phyloP scores from a whole-genome alignment of 2,888 invertebrate species.

The Acanthosepion esculentum region DNA sequence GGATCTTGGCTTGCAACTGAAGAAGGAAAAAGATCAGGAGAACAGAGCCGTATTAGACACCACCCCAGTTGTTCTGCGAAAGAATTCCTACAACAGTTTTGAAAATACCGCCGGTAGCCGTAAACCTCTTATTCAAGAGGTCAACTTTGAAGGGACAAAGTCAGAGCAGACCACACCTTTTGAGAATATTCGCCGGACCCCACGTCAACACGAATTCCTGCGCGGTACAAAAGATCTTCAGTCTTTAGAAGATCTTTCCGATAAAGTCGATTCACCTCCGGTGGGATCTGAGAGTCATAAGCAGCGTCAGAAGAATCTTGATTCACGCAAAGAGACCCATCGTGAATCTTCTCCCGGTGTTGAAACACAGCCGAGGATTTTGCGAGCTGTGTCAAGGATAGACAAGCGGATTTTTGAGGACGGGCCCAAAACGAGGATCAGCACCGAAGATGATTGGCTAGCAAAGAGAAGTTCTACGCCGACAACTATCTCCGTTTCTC shows the following conservation, averaged over 20 bases:
- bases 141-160: background rate
- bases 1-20: background rate
- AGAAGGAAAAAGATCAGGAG: conserved; percentile 18
- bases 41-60: background rate
- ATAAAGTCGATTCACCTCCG: background rate
- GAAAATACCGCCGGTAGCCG: background rate
- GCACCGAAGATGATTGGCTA: background rate
- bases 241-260: background rate
- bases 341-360: background rate
- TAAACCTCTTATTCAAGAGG: background rate
- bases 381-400: background rate
- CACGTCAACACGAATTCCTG: background rate
- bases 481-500: background rate
- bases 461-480: background rate
- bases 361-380: background rate
- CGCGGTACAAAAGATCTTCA: background rate
- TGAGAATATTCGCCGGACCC: background rate
- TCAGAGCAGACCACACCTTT: background rate
- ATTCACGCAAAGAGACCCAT: background rate
- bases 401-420: background rate
- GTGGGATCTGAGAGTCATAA: background rate
- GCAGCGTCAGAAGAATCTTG: background rate
- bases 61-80: background rate
- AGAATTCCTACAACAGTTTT: conserved; percentile 36
- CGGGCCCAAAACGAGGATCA: background rate